phyloP scores from a whole-genome alignment of 2,113 vertebrate species.

The Porphyrio hochstetteri region DNA sequence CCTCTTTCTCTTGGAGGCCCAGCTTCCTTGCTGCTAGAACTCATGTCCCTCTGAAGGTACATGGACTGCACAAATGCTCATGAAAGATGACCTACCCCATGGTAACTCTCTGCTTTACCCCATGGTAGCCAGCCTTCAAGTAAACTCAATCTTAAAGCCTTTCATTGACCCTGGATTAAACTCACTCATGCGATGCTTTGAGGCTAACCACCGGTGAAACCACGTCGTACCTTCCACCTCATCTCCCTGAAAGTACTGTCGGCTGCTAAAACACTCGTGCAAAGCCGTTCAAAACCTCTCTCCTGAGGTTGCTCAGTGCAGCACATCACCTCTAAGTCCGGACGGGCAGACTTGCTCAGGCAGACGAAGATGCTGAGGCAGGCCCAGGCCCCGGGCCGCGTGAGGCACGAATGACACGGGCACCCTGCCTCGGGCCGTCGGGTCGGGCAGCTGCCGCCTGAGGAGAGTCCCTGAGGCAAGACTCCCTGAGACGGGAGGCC shows the following conservation, averaged over 20 bases:
- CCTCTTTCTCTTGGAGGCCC: background rate
- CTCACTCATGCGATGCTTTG: accelerated
- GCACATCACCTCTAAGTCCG: background rate
- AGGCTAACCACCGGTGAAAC: background rate
- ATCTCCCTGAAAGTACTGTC: accelerated
- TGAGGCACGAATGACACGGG: accelerated
- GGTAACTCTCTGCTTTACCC: background rate
- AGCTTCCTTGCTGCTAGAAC: background rate
- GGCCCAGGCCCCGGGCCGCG: accelerated
- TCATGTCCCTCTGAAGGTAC: accelerated
- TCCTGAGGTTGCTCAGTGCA: accelerated
- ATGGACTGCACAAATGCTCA: accelerated
- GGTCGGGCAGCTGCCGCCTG: background rate
- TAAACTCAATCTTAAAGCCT: background rate
- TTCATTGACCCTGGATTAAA: background rate
- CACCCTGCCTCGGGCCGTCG: too few relatives aligned
- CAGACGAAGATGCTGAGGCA: accelerated
- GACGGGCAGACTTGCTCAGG: background rate
- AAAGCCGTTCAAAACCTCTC: background rate
- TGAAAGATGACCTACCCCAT: background rate
- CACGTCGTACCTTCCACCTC: background rate
- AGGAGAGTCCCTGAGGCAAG: background rate
- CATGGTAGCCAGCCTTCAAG: background rate
- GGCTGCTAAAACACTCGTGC: background rate
- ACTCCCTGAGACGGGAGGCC: too few relatives aligned